Conservation (phyloP, 1,140 invertebrate genomes). For the Drosophila murphyi region DNA sequence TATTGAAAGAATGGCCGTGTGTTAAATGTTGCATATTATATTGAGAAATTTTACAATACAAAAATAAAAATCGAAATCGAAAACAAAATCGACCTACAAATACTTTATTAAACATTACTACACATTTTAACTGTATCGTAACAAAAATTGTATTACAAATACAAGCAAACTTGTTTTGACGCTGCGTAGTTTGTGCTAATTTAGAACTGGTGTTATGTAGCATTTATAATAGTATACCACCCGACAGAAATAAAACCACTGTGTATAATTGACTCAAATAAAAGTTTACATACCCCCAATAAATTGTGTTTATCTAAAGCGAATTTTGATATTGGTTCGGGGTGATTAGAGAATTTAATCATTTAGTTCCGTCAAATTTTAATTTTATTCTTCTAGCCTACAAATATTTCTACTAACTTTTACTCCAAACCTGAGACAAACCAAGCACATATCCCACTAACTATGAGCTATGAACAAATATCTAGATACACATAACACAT, state of each 20-base stretch:
- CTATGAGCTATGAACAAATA: not conserved
- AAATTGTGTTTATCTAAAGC: not conserved
- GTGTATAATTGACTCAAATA: slow-evolving; percentile 72
- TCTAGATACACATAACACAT: slow-evolving; percentile 15
- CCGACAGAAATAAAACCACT: slow-evolving; percentile 44
- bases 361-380: too few species aligned
- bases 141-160: slow-evolving; percentile 65
- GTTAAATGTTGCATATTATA: slow-evolving; percentile 66
- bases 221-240: slow-evolving; percentile 76
- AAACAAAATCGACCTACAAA: slow-evolving; percentile 56
- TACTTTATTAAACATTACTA: slow-evolving; percentile 65
- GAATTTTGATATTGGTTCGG: too few species aligned
- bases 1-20: slow-evolving; percentile 56
- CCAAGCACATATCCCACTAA: not conserved
- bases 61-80: slow-evolving; percentile 42
- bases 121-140: slow-evolving; percentile 60
- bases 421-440: too few species aligned
- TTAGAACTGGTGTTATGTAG: slow-evolving; percentile 69
- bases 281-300: slow-evolving; percentile 53
- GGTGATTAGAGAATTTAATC: too few species aligned
- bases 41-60: slow-evolving; percentile 67
- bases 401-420: too few species aligned
- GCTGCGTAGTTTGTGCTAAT: slow-evolving; percentile 59
- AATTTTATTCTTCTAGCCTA: too few species aligned
- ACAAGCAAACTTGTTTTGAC: slow-evolving; percentile 44